Base-by-base conservation (phyloP, 2,797 vertebrate species). In the Phoebastria nigripes region DNA sequence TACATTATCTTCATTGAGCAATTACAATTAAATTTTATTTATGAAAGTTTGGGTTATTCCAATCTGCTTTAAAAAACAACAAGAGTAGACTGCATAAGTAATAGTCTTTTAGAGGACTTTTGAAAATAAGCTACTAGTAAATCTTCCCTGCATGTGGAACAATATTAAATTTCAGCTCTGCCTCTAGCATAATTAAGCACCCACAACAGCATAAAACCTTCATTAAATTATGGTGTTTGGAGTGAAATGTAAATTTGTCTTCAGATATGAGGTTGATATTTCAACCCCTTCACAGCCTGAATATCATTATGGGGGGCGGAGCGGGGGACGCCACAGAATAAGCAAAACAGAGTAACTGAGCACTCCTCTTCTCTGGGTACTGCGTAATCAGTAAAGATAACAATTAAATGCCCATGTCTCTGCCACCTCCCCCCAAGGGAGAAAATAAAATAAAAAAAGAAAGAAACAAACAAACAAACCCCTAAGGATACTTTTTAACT, bases 231-330 rank as follows among this genome's bases (percentile, higher is more conserved):
- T 35, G 61, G 95, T 96, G 95, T 97, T 97, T 96, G 95, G 96
- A 97, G 95, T 93, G 97, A 98, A 98, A 98, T 97, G 97, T 97
- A 98, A 98, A 98, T 98, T 97, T 98, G 94, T 97, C 97, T 98
- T 97, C 91, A 94, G 97, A 97, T 97, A 97, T 82, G 88, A 97
- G 93, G 96, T 81, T 97, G 95, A 94, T 96, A 97, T 97, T 98
- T 97, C 97, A 97, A 95, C 58, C 85, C 41, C 83, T 97, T 93
- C 90, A 20, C 79, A 94, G 90, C 33, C 86, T 95, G 93, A 96
- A 96, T 97, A 94, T 95, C 90, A 97, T 96, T 96, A 95, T 17
- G 42, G 87, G 29, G 54, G 58, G 54, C 0, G 18, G 65, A 33
- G 19, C 13, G 12, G 46, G 22, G 29, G 25, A 84, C 95, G 96